Evolutionary conservation across 2,113 vertebrate species (phyloP).

Genomic region (Tursiops truncatus): DNA sequence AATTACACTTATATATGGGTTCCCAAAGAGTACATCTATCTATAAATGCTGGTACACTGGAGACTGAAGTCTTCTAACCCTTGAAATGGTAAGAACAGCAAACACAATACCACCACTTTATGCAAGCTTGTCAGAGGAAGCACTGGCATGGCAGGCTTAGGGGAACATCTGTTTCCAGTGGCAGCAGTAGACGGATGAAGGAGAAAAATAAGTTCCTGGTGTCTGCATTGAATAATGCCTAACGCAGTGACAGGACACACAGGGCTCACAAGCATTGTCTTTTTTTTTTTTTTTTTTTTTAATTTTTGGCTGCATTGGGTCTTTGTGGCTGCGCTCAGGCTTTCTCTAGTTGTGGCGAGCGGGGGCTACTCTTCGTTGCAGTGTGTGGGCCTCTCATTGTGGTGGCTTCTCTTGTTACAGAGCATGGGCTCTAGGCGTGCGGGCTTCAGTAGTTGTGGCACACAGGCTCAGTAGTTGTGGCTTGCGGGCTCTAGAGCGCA

Average conservation of each 20-base stretch:
- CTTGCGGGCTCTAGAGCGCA: no score
- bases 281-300: no score
- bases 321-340: no score
- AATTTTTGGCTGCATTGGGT: no score
- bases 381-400: no score
- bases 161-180: constrained; percentile 1
- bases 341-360: no score
- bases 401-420: no score
- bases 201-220: background rate
- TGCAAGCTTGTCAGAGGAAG: background rate
- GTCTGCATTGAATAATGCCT: background rate
- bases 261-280: background rate
- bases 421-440: no score
- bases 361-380: no score
- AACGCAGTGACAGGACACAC: background rate
- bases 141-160: background rate
- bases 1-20: constrained; percentile 29
- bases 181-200: background rate
- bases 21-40: background rate
- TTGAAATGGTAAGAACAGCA: background rate
- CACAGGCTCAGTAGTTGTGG: no score
- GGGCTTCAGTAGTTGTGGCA: no score
- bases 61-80: background rate
- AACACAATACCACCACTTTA: background rate
- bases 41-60: background rate